Conservation (phyloP, 23 tunicate genomes). For the Clavelina lepadiformis region DNA sequence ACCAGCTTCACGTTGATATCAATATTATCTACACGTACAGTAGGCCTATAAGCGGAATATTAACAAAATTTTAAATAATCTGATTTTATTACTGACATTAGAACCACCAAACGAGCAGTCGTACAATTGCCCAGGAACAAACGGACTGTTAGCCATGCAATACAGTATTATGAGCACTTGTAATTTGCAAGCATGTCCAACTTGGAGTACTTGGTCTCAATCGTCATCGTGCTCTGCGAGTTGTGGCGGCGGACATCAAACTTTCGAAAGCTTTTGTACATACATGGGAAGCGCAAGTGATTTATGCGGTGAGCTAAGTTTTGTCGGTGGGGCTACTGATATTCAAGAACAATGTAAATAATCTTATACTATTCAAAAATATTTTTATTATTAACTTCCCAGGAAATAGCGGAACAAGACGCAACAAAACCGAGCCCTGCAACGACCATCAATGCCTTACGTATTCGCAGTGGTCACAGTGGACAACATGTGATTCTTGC, state of each 20-base stretch:
- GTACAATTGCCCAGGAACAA: background rate
- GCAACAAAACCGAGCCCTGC: background rate
- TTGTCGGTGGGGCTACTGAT: too few species aligned
- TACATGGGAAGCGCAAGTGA: background rate
- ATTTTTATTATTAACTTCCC: too few species aligned
- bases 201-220: slow-evolving; percentile 17
- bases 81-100: too few species aligned
- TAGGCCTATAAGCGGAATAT: too few species aligned
- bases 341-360: too few species aligned
- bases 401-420: too few species aligned
- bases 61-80: too few species aligned
- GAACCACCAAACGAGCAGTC: background rate
- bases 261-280: background rate
- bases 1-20: too few species aligned
- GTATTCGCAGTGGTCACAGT: background rate
- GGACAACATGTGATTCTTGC: too few species aligned
- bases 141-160: background rate
- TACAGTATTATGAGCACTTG: background rate
- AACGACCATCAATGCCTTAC: slow-evolving; percentile 2
- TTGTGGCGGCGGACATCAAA: slow-evolving; percentile 7
- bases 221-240: slow-evolving; percentile 9
- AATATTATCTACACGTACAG: too few species aligned
- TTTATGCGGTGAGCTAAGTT: too few species aligned
- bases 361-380: too few species aligned
- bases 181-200: slow-evolving; percentile 31